Evolutionary conservation across 1,140 invertebrate genomes (phyloP).

Genomic region (Pogonognathellus flavescens): DNA sequence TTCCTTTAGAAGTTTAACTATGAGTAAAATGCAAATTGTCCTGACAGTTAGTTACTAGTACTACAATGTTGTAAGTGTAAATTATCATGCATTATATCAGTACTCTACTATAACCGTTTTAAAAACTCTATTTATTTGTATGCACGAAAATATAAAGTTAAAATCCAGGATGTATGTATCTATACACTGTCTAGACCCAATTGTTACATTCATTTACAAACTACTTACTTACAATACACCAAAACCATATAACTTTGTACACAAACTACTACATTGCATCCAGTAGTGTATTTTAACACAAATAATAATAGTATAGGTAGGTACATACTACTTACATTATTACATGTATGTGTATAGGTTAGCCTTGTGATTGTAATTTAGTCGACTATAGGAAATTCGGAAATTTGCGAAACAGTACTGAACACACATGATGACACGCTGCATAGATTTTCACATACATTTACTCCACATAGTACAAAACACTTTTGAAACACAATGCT

Average conservation of each 20-base stretch:
- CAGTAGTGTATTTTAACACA: background rate
- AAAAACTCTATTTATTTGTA: conserved; percentile 3
- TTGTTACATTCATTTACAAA: conserved; percentile 1
- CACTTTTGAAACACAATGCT: conserved; percentile 16
- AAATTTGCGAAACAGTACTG: background rate
- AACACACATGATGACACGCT: background rate
- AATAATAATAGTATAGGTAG: background rate
- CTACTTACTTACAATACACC: background rate
- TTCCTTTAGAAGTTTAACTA: background rate
- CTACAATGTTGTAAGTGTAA: background rate
- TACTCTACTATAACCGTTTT: conserved; percentile 1
- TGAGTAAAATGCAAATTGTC: background rate
- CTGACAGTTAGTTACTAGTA: conserved; percentile 30
- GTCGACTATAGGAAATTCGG: conserved; percentile 15
- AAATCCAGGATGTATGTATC: too few relatives aligned
- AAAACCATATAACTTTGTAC: background rate
- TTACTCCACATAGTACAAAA: background rate
- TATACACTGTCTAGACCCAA: too few relatives aligned
- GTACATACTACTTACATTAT: too few relatives aligned
- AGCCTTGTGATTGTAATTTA: conserved; percentile 17
- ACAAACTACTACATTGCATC: background rate
- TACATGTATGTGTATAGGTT: background rate
- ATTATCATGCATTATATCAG: background rate
- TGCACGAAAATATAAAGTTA: conserved; percentile 9
- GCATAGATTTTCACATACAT: background rate